Evolutionary conservation across 2,113 vertebrate species (phyloP), one percentile per base, ranked within the genome.

Genomic region (Halcyon malimbica): DNA sequence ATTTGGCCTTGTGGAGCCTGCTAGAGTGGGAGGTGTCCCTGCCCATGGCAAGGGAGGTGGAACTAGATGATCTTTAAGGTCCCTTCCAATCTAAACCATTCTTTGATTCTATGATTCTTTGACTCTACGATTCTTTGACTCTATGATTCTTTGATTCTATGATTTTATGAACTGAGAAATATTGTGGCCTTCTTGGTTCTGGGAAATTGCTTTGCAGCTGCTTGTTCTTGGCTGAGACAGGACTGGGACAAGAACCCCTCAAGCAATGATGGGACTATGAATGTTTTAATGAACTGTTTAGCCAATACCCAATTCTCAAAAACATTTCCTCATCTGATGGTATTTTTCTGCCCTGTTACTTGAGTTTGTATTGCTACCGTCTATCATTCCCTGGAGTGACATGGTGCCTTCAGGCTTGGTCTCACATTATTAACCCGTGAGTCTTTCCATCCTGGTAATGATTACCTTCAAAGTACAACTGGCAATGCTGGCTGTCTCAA

Each of bases 291-390:
- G 37, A 96, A 73, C 65, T 65, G 41, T 68, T 96, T 56, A 94
- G 37, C 44, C 69, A 92, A 81, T 82, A 94, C 37, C 16, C 37
- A 80, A 19, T 85, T 93, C 78, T 94, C 67, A 82, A 63, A 95
- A 95, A 91, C 68, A 67, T 91, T 94, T 94, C 25, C 68, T 87
- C 67, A 79, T 76, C n/a, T 46, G 62, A 76, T 17, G 59, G 57
- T 84, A 35, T 89, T 95, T 94, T 91, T 89, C 63, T 89, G 63
- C 62, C 31, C 28, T 85, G 65, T 96, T 95, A 59, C 78, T 93
- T 93, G 57, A 93, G 59, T 63, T 84, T 94, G 41, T 79, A 59
- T 28, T 89, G 46, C 74, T 94, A 35, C 33, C 0, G 0, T 46
- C 53, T 62, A 56, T 41, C 25, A n/a, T 87, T 85, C 62, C 44